Evolutionary conservation across 92 coral and sea anemone species (phyloP).

Genomic region (Anthopleura xanthogrammica): DNA sequence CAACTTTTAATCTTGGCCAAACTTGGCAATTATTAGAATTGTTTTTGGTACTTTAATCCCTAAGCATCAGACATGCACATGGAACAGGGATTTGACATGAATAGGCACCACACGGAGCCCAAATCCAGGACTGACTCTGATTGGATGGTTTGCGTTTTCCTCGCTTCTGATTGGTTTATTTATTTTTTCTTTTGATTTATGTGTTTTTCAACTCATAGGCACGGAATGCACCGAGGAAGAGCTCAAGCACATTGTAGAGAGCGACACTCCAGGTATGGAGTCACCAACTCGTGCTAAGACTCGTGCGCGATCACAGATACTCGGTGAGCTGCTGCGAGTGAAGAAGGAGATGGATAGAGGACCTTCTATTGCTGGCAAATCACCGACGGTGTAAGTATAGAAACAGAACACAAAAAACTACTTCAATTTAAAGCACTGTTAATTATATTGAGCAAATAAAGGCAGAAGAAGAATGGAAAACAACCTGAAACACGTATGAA

Average conservation of each 20-base stretch:
- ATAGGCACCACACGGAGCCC: background rate
- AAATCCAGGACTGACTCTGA: background rate
- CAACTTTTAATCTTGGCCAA: background rate
- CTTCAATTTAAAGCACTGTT: too few species aligned
- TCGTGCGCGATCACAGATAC: slow-evolving; percentile 60
- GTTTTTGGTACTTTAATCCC: background rate
- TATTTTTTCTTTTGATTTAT: too few species aligned
- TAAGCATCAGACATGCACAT: background rate
- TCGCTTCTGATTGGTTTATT: background rate
- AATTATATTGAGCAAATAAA: too few species aligned
- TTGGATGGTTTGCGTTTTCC: background rate
- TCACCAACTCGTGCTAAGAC: slow-evolving; percentile 38
- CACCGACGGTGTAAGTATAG: slow-evolving; percentile 58
- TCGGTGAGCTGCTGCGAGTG: slow-evolving; percentile 74
- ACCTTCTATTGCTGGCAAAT: slow-evolving; percentile 26
- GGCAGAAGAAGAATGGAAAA: too few species aligned
- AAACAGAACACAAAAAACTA: too few species aligned
- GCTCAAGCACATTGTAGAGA: slow-evolving; percentile 30
- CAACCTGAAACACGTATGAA: too few species aligned
- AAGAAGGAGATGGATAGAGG: slow-evolving; percentile 59
- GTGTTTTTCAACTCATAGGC: background rate
- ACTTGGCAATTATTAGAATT: background rate
- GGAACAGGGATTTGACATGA: background rate
- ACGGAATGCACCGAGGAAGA: slow-evolving; percentile 38
- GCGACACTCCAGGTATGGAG: slow-evolving; percentile 24